phyloP scores from a whole-genome alignment of 2,113 vertebrate genomes.

The Excalfactoria chinensis region DNA sequence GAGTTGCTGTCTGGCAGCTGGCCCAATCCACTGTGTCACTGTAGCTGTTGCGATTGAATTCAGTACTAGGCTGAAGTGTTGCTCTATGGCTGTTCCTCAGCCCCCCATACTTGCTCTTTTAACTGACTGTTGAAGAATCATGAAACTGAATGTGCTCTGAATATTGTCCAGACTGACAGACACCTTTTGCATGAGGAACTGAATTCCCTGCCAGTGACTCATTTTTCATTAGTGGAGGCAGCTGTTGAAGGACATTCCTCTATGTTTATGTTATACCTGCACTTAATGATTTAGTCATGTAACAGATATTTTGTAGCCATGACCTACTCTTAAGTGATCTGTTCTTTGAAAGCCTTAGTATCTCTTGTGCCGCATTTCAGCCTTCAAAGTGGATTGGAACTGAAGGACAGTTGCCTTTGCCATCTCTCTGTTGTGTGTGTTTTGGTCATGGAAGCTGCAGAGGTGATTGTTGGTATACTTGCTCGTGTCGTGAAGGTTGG shows the following conservation, averaged over 20 bases:
- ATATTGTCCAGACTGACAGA: not conserved
- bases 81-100: not conserved
- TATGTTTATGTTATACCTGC: not conserved
- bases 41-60: not conserved
- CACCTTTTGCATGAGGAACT: not conserved
- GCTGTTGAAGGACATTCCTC: not conserved
- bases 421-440: not conserved
- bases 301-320: not conserved
- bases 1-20: not conserved
- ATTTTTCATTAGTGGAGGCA: not conserved
- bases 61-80: not conserved
- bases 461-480: not conserved
- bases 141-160: not conserved
- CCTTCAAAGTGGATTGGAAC: not conserved
- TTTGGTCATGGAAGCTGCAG: not conserved
- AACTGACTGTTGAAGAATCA: not conserved
- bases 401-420: not conserved
- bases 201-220: not conserved
- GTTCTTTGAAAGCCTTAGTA: not conserved
- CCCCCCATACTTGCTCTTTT: not conserved
- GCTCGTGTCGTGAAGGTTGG: not conserved
- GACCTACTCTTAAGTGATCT: not conserved
- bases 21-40: not conserved
- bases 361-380: not conserved
- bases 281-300: not conserved